phyloP scores from a whole-genome alignment of 64 coral and sea anemone genomes.

The Acropora yongei region DNA sequence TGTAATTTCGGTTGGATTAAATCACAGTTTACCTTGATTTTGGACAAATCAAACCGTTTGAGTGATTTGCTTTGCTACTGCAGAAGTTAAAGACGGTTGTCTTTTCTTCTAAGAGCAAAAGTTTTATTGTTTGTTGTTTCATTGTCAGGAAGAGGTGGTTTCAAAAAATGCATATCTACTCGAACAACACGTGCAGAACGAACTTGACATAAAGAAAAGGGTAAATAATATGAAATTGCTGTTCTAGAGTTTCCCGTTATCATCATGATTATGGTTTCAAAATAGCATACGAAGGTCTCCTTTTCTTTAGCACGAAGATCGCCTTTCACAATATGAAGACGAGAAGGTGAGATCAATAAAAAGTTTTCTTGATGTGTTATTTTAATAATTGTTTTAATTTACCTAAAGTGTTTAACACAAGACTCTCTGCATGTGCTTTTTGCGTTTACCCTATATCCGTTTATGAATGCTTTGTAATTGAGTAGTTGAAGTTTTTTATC shows the following conservation, averaged over 20 bases:
- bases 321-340: constrained; percentile 60
- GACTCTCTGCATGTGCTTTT: background rate
- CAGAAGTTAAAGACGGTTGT: no score
- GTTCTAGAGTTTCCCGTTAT: no score
- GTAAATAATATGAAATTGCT: background rate
- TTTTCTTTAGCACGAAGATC: constrained; percentile 74
- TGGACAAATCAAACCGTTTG: no score
- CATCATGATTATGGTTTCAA: no score
- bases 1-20: background rate
- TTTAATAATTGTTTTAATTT: no score
- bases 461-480: background rate
- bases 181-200: constrained; percentile 14
- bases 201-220: constrained; percentile 47
- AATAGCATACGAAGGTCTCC: no score
- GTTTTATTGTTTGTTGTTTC: no score
- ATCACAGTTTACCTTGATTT: no score
- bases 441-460: background rate
- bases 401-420: no score
- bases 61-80: no score
- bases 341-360: constrained; percentile 46
- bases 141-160: constrained; percentile 56
- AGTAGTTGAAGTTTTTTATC: background rate
- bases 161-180: constrained; percentile 4
- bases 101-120: no score
- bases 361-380: background rate